Conservation (phyloP, 2,888 invertebrate genomes). For the Ethmia dodecea region DNA sequence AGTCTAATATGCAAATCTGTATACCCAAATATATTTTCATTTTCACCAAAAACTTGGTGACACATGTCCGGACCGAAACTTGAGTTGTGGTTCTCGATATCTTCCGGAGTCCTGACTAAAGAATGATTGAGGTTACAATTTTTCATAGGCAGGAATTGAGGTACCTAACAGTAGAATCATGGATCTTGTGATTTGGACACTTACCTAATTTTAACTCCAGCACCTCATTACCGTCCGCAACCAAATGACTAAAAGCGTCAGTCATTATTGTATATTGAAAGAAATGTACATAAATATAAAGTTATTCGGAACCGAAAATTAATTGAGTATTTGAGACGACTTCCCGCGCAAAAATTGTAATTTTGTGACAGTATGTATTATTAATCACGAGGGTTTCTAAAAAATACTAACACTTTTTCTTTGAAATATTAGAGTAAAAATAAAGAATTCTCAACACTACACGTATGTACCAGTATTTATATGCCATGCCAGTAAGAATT, state of each 20-base stretch:
- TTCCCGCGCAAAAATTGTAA: slow-evolving; percentile 45
- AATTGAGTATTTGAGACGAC: slow-evolving; percentile 3
- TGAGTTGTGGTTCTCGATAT: slow-evolving; percentile 80
- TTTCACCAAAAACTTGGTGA: slow-evolving; percentile 95
- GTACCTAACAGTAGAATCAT: neutral
- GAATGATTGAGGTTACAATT: slow-evolving; percentile 8
- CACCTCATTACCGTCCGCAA: slow-evolving; percentile 76
- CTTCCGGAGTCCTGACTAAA: slow-evolving; percentile 79
- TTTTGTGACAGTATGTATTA: no score
- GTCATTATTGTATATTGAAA: slow-evolving; percentile 64
- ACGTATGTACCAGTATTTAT: no score
- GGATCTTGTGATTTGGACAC: slow-evolving; percentile 8
- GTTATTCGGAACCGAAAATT: no score
- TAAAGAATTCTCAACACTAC: no score
- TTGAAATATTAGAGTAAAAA: no score
- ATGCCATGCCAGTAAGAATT: no score
- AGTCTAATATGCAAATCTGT: slow-evolving; percentile 87
- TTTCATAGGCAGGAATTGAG: neutral
- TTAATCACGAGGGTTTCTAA: no score
- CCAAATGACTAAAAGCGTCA: slow-evolving; percentile 68
- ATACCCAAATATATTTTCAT: slow-evolving; percentile 96
- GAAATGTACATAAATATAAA: no score
- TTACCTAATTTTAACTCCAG: slow-evolving; percentile 76
- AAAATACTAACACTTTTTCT: no score
- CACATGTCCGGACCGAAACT: slow-evolving; percentile 91